Conservation (phyloP, 2,888 invertebrate genomes). For the Tetragnatha montana region DNA sequence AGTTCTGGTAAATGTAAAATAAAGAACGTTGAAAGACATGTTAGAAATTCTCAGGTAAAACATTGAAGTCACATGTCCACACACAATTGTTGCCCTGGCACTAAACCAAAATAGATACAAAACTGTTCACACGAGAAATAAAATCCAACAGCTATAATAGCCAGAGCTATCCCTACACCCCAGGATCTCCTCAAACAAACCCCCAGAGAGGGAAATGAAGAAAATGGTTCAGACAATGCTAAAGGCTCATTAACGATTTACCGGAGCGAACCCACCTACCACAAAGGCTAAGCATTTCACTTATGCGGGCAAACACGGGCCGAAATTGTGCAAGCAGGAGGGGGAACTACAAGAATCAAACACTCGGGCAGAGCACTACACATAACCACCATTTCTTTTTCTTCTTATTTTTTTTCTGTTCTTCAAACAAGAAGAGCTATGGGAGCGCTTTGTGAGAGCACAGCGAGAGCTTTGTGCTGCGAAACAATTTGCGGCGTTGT, state of each 20-base stretch:
- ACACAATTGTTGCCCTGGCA: too few relatives aligned
- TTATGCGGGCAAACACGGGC: slow-evolving; percentile 25
- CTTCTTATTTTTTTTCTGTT: not conserved
- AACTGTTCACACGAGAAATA: too few relatives aligned
- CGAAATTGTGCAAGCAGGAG: slow-evolving; percentile 33
- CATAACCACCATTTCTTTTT: not conserved
- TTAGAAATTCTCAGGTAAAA: too few relatives aligned
- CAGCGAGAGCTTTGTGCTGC: not conserved
- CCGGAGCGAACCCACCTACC: not conserved
- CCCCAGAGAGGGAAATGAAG: not conserved
- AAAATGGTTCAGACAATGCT: slow-evolving; percentile 2
- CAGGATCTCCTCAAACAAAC: too few relatives aligned
- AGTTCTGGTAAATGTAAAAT: too few relatives aligned
- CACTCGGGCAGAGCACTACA: slow-evolving; percentile 11
- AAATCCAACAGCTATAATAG: not conserved
- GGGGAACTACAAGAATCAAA: slow-evolving; percentile 29
- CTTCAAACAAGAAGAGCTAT: slow-evolving; percentile 22
- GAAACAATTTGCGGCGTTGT: not conserved
- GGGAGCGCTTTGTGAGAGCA: slow-evolving; percentile 13
- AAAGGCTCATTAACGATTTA: slow-evolving; percentile 38
- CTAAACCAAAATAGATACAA: too few relatives aligned
- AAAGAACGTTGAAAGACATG: too few relatives aligned
- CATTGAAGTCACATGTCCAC: too few relatives aligned
- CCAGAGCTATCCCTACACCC: too few relatives aligned
- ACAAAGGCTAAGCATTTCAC: not conserved